Base-by-base conservation (phyloP, 2,888 invertebrate species). In the Pseudanteris insignis region DNA sequence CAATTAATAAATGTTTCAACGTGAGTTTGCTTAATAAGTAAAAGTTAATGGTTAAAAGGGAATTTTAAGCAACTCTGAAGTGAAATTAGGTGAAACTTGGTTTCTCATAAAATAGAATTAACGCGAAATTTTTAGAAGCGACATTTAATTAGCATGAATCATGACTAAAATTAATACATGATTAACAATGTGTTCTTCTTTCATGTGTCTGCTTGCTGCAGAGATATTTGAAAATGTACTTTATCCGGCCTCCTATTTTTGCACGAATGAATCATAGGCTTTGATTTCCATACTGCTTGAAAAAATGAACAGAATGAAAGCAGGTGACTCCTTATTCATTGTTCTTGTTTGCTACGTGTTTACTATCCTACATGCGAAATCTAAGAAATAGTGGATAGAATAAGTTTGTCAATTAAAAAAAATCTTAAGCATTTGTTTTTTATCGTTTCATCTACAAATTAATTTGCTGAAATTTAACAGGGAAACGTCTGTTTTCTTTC, bases 301-400 rank as follows among this genome's bases (percentile, higher is more conserved):
- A 38, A 26, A 7, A 38, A 26, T 12, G 11, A 34, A 9, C 18
- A 21, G 21, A 26, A 26, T 11, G 14, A 26, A 36, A 26, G 26
- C 38, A 38, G 38, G 38, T 38, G 38, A 38, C 38, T 38, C 14
- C 38, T 38, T 13, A 26, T 13, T 26, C 38, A 14, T 9, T 26
- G 26, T 38, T 38, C 26, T 38, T 38, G 14, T 10, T 6, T 4
- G 9, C 10, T 13, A 10, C 13, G 30, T 30, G 13, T 30, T 2
- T 12, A n/a, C 14, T 21, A 14, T 38, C 24, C 24, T 8, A 8
- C 8, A 18, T 5, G 26, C 9, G 18, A 10, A 18, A 36, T 2
- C 21, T n/a, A 4, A 10, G 9, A 34, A 11, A 10, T 6, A 34
- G 6, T 2, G 26, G 26, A 21, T 4, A 11, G 4, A 9, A 34